Evolutionary conservation across 2,113 vertebrate species (phyloP).

Genomic region (Semnornis frantzii): DNA sequence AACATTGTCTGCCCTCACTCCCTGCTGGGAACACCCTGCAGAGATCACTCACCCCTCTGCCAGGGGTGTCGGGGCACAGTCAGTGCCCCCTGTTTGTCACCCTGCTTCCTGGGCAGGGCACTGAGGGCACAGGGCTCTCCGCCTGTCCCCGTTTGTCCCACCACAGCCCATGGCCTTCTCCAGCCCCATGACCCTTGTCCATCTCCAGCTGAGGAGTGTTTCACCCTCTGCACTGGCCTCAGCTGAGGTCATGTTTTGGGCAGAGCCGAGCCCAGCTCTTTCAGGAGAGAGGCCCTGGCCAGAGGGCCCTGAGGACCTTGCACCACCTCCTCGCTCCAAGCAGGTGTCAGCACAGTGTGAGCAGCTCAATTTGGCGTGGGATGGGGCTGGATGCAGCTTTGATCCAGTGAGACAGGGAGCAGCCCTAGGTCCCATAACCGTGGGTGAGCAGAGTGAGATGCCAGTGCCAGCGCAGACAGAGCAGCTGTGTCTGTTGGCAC

Average conservation of each 20-base stretch:
- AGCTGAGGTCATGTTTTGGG: conserved; percentile 53
- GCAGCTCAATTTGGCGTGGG: not conserved
- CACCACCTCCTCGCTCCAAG: conserved; percentile 24
- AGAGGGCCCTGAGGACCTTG: not conserved
- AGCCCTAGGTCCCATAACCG: accelerated
- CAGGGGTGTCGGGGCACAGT: not conserved
- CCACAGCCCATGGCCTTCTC: not conserved
- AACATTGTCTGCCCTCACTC: not conserved
- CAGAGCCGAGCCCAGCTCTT: not conserved
- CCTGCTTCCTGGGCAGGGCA: accelerated
- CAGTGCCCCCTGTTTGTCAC: accelerated
- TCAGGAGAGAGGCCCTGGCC: conserved; percentile 20
- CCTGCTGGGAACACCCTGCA: not conserved
- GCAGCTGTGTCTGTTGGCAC: not conserved
- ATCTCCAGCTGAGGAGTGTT: conserved; percentile 12
- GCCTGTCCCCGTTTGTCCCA: not conserved
- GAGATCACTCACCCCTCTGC: not conserved
- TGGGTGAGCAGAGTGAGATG: not conserved
- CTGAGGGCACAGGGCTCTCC: not conserved
- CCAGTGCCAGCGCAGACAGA: not conserved
- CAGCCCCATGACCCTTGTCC: not conserved
- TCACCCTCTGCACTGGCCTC: conserved; percentile 59
- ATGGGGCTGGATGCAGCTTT: not conserved
- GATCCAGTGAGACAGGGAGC: not conserved
- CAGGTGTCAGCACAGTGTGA: not conserved